Evolutionary conservation across 2,888 invertebrate species (phyloP).

Genomic region (Coenonympha arcania): DNA sequence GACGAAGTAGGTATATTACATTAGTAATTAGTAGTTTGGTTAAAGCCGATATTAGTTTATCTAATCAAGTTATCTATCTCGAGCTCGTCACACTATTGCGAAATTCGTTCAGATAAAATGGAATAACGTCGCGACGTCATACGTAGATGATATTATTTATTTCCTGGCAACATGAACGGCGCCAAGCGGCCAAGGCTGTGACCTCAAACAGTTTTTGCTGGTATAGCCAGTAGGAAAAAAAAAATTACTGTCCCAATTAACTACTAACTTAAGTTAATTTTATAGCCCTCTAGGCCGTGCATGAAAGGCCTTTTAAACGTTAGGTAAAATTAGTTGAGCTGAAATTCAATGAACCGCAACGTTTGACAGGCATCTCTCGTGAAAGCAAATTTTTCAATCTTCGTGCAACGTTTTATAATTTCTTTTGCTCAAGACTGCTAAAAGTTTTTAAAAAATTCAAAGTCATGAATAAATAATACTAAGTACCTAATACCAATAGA

Average conservation of each 20-base stretch:
- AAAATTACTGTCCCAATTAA: background rate
- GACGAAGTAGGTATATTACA: too few relatives aligned
- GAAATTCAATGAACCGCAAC: background rate
- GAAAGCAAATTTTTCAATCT: background rate
- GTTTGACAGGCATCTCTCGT: background rate
- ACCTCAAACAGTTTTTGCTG: slow-evolving; percentile 11
- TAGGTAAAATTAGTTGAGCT: background rate
- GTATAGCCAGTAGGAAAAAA: background rate
- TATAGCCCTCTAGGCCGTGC: background rate
- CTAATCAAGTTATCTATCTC: background rate
- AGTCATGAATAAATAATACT: too few relatives aligned
- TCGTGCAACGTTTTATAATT: background rate
- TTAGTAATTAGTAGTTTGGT: too few relatives aligned
- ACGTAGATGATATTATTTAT: background rate
- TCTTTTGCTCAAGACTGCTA: background rate
- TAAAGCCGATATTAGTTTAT: background rate
- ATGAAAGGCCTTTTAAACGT: background rate
- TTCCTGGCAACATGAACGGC: slow-evolving; percentile 31
- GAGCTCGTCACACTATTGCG: slow-evolving; percentile 3
- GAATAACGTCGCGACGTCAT: too few relatives aligned
- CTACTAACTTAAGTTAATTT: background rate
- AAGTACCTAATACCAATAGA: too few relatives aligned
- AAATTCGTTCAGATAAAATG: too few relatives aligned
- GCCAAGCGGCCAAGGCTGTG: slow-evolving; percentile 41
- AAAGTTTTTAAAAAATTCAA: too few relatives aligned